phyloP scores from a whole-genome alignment of 2,888 invertebrate genomes.

The Abrostola triplasia region DNA sequence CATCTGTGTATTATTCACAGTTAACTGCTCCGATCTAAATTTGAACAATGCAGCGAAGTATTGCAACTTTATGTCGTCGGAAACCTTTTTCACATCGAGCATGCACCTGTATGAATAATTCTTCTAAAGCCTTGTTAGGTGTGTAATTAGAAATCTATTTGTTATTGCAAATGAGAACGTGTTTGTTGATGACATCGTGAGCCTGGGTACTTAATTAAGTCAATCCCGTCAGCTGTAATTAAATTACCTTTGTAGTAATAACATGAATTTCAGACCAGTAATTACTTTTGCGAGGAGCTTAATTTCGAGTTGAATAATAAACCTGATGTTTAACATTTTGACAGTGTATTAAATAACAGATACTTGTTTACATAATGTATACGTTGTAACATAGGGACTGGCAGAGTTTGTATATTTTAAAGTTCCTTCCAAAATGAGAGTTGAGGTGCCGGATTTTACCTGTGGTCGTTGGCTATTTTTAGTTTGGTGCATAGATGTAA shows the following conservation, averaged over 20 bases:
- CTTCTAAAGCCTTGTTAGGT: slow-evolving; percentile 12
- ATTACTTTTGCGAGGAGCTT: slow-evolving; percentile 44
- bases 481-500: too few species aligned
- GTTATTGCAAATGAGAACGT: slow-evolving; percentile 29
- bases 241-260: slow-evolving; percentile 48
- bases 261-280: slow-evolving; percentile 46
- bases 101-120: slow-evolving; percentile 12
- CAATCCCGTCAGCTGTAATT: slow-evolving; percentile 47
- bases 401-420: neutral
- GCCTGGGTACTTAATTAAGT: slow-evolving; percentile 46
- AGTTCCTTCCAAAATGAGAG: neutral
- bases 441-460: too few species aligned
- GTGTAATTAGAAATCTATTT: slow-evolving; percentile 33
- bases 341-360: slow-evolving; percentile 10
- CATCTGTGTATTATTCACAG: slow-evolving; percentile 62
- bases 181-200: slow-evolving; percentile 40
- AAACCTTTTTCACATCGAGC: slow-evolving; percentile 4
- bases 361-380: neutral
- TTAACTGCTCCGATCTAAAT: slow-evolving; percentile 69
- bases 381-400: neutral
- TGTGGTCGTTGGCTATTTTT: too few species aligned
- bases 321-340: slow-evolving; percentile 28
- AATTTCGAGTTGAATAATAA: slow-evolving; percentile 48
- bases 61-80: slow-evolving; percentile 21
- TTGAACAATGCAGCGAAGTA: slow-evolving; percentile 63